Conservation (phyloP, 2,888 invertebrate genomes). For the Selenia dentaria region DNA sequence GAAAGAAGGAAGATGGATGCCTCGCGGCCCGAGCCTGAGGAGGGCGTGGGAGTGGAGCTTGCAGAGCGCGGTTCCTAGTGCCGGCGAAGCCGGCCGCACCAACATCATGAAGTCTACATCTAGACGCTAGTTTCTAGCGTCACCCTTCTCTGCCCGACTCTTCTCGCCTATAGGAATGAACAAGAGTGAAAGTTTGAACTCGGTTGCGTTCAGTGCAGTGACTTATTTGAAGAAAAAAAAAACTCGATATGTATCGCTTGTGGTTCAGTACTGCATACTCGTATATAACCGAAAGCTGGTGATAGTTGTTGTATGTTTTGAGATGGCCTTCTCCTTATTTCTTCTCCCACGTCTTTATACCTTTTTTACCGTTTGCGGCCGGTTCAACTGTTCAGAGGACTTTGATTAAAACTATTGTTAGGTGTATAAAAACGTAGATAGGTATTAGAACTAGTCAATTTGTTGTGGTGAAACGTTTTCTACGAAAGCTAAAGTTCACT, state of each 20-base stretch:
- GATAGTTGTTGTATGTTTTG: slow-evolving; percentile 47
- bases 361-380: slow-evolving; percentile 71
- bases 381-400: slow-evolving; percentile 77
- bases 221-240: too few relatives aligned
- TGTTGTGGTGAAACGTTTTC: slow-evolving; percentile 79
- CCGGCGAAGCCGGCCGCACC: slow-evolving; percentile 82
- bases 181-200: slow-evolving; percentile 67
- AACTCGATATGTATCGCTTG: slow-evolving; percentile 24
- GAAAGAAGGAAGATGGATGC: slow-evolving; percentile 85
- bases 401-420: slow-evolving; percentile 64
- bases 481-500: slow-evolving; percentile 74
- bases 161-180: slow-evolving; percentile 54
- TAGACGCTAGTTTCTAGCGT: slow-evolving; percentile 50
- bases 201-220: slow-evolving; percentile 65
- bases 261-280: slow-evolving; percentile 49
- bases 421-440: slow-evolving; percentile 69
- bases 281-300: slow-evolving; percentile 52
- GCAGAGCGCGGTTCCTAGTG: slow-evolving; percentile 78
- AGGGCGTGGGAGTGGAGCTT: slow-evolving; percentile 68
- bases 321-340: slow-evolving; percentile 46
- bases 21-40: slow-evolving; percentile 60
- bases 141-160: slow-evolving; percentile 35
- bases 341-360: slow-evolving; percentile 45
- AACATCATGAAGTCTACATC: slow-evolving; percentile 80
- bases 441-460: slow-evolving; percentile 82